phyloP scores from a whole-genome alignment of 2,888 invertebrate genomes.

The Nymphalis urticae region DNA sequence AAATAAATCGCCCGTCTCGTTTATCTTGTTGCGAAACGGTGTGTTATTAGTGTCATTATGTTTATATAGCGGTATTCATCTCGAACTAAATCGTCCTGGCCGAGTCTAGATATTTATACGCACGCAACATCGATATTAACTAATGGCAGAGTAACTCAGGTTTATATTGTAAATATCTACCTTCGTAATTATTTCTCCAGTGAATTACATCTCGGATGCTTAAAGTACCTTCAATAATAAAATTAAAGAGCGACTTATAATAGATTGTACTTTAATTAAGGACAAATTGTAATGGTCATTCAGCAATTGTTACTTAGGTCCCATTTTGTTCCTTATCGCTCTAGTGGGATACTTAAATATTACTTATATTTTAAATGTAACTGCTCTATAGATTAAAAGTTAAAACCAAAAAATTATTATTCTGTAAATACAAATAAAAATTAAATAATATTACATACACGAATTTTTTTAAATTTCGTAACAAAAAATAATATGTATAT shows the following conservation, averaged over 20 bases:
- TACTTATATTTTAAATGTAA: too few relatives aligned
- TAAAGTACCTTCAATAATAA: constrained; percentile 15
- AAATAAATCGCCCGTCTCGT: not conserved
- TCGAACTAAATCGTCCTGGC: constrained; percentile 36
- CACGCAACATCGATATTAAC: constrained; percentile 40
- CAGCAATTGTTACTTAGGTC: not conserved
- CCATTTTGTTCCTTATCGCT: too few relatives aligned
- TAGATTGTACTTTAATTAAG: constrained; percentile 19
- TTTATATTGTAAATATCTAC: constrained; percentile 26
- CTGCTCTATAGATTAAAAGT: too few relatives aligned
- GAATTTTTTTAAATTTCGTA: too few relatives aligned
- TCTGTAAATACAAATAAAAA: too few relatives aligned
- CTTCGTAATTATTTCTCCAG: constrained; percentile 26
- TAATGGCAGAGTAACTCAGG: constrained; percentile 35
- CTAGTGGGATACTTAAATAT: too few relatives aligned
- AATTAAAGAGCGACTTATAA: constrained; percentile 12
- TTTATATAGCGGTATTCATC: constrained; percentile 31
- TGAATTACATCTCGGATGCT: constrained; percentile 24
- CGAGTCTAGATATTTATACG: constrained; percentile 32
- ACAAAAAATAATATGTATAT: too few relatives aligned
- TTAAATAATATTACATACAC: too few relatives aligned
- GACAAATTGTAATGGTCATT: constrained; percentile 4
- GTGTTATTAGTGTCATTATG: constrained; percentile 34
- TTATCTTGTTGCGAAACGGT: constrained; percentile 11
- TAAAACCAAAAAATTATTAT: too few relatives aligned